Base-by-base conservation (phyloP, 2,888 invertebrate genomes). In the Scrobipalpa costella region DNA sequence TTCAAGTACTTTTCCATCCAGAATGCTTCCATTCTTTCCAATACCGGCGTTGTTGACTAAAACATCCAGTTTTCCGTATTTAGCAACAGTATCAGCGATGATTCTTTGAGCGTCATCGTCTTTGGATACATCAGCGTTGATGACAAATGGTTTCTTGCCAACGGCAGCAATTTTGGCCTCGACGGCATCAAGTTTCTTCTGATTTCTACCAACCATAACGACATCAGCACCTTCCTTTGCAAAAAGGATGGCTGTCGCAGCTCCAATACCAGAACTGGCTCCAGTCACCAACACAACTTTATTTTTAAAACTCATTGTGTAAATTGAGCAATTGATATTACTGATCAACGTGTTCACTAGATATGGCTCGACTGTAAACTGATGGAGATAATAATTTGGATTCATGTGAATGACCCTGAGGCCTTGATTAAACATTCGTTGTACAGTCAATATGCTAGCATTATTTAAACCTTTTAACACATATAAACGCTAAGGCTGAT, bases 11-110 rank as follows among this genome's bases (percentile, higher is more conserved):
- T 77, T 70, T 0, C 68, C 73, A 2, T 74, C 70, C 0, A 70
- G 2, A 33, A 83, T 64, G 0, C 50, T 64, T 0, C 68, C 71
- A 0, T 40, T 5, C 15, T 58, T 67, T 0, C 65, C 6, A 13
- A 78, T 66, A 2, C 78, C 80, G 0, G 80, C 83, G 61, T 82
- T 83, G 63, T 83, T 83, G 5, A 83, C 66, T 0, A 83, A 65
- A 2, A 85, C 68, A 47, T 86, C 81, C 0, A 85, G 57, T 70
- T 72, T 71, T 0, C 78, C 77, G 58, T 71, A 84, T 36, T 69
- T 70, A 0, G 73, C 63, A 0, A 82, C 58, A 0, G 83, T 81
- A 65, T 71, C 64, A 3, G 72, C 38, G 5, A 83, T 64, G 1
- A 80, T 69, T 13, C 49, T 68, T 2, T 68, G 69, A 0, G 68